These are phyloP conservation scores for Steinernema hermaphroditum DNA, from an alignment of 2,888 invertebrate genomes.

Conservation along the genomic window DNA sequence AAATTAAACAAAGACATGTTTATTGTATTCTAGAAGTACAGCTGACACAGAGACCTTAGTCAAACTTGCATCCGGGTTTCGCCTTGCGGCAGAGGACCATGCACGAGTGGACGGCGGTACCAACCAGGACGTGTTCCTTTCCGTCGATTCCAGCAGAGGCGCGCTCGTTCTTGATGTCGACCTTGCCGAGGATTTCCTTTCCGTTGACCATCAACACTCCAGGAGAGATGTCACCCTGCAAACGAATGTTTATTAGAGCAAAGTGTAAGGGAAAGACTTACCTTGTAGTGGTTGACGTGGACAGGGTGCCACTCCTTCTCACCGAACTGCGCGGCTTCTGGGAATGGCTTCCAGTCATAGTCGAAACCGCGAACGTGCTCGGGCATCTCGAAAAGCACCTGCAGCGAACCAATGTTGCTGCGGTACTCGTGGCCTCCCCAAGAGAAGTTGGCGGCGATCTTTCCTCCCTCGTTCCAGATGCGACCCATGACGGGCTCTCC, in stretches of 20 bases:
- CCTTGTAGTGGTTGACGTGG: slow-evolving; percentile 56
- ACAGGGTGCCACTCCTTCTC: slow-evolving; percentile 54
- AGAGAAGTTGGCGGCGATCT: slow-evolving; percentile 59
- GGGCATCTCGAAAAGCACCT: slow-evolving; percentile 51
- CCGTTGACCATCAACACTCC: slow-evolving; percentile 52
- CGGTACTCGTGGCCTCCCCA: slow-evolving; percentile 59
- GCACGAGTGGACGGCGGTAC: slow-evolving; percentile 42
- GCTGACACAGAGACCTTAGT: too few species aligned
- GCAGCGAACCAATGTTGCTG: slow-evolving; percentile 56
- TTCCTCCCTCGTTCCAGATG: slow-evolving; percentile 61
- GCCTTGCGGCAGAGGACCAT: slow-evolving; percentile 46
- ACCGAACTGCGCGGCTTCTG: slow-evolving; percentile 55
- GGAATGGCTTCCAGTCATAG: slow-evolving; percentile 60
- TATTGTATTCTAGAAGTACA: too few species aligned
- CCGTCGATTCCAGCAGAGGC: slow-evolving; percentile 53
- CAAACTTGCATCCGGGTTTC: slow-evolving; percentile 47
- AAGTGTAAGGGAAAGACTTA: too few species aligned
- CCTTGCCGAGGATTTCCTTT: slow-evolving; percentile 61
- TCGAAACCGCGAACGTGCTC: slow-evolving; percentile 62
- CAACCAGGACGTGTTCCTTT: slow-evolving; percentile 47
- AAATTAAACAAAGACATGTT: too few species aligned
- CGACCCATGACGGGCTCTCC: slow-evolving; percentile 64
- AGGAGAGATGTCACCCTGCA: slow-evolving; percentile 56
- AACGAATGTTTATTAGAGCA: too few species aligned
- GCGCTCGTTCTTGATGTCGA: slow-evolving; percentile 60